Percentiles rank a stretch among this genome's conserved stretches.
Evolutionary conservation across 2,888 invertebrate genomes (phyloP).

Genomic region (Incurvaria masculella): DNA sequence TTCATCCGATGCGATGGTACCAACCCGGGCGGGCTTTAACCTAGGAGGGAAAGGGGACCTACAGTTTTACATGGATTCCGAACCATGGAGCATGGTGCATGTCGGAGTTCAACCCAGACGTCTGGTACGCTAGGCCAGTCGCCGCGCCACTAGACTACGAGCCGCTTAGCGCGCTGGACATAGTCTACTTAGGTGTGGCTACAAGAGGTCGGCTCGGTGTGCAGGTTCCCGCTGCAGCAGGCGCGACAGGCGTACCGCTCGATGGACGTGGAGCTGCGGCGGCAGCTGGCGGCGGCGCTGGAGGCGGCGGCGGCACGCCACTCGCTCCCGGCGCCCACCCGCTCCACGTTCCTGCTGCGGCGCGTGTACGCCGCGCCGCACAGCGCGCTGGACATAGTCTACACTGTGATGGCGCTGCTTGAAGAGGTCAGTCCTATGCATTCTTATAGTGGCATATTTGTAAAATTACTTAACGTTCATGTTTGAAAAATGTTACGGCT

Average conservation of each 20-base stretch:
- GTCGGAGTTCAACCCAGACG: too few relatives aligned
- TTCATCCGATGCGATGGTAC: too few relatives aligned
- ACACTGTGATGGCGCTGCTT: constrained; percentile 73
- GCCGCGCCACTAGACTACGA: constrained; percentile 48
- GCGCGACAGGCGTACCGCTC: constrained; percentile 80
- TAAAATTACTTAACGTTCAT: too few relatives aligned
- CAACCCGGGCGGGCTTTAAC: too few relatives aligned
- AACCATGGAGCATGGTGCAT: too few relatives aligned
- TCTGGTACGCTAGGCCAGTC: constrained; percentile 75
- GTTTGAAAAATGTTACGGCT: too few relatives aligned
- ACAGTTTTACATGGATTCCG: too few relatives aligned
- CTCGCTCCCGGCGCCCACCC: constrained; percentile 66
- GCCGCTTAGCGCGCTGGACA: neutral
- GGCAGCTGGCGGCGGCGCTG: constrained; percentile 68
- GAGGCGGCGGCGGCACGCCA: constrained; percentile 64
- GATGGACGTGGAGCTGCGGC: constrained; percentile 84
- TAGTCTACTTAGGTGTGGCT: too few relatives aligned
- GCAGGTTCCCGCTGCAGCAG: constrained; percentile 77
- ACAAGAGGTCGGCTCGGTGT: constrained; percentile 10
- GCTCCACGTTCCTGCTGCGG: constrained; percentile 76
- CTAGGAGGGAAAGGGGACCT: too few relatives aligned
- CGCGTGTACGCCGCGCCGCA: constrained; percentile 79
- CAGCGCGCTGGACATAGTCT: constrained; percentile 81
- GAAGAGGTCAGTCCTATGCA: constrained; percentile 54
- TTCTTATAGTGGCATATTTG: too few relatives aligned